phyloP scores from a whole-genome alignment of 2,888 invertebrate genomes.

The Hydropsyche betteni region DNA sequence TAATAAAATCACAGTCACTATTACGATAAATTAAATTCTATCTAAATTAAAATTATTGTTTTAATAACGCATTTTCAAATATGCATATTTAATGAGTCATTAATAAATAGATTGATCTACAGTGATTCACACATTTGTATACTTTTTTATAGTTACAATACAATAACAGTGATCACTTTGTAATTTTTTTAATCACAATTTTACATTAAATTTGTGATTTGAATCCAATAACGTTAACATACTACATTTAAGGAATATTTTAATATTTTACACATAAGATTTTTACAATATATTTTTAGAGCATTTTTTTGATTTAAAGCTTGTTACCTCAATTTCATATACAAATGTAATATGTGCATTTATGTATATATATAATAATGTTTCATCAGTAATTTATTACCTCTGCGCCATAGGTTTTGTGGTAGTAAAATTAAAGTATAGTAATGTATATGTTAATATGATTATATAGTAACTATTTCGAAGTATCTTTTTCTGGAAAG shows the following conservation, averaged over 20 bases:
- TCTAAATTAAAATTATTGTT: too few species aligned
- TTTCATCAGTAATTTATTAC: too few species aligned
- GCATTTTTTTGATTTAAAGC: conserved; percentile 44
- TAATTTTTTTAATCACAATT: background rate
- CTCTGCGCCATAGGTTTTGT: too few species aligned
- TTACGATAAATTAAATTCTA: too few species aligned
- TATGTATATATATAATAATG: background rate
- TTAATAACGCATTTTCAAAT: background rate
- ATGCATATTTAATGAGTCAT: background rate
- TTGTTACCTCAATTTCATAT: conserved; percentile 44
- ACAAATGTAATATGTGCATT: conserved; percentile 11
- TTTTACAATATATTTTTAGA: conserved; percentile 32
- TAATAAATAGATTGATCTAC: background rate
- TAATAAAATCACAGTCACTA: too few species aligned
- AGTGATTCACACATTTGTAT: too few species aligned
- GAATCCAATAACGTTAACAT: background rate
- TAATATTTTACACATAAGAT: conserved; percentile 16
- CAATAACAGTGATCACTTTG: background rate
- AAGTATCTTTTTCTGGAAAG: too few species aligned
- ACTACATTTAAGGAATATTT: too few species aligned
- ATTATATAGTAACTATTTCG: too few species aligned
- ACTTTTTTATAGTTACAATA: background rate
- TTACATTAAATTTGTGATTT: background rate
- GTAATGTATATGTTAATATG: too few species aligned
- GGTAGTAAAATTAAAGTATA: too few species aligned